Base-by-base conservation (phyloP, 1,140 invertebrate genomes). In the Lysiphlebus fabarum region DNA sequence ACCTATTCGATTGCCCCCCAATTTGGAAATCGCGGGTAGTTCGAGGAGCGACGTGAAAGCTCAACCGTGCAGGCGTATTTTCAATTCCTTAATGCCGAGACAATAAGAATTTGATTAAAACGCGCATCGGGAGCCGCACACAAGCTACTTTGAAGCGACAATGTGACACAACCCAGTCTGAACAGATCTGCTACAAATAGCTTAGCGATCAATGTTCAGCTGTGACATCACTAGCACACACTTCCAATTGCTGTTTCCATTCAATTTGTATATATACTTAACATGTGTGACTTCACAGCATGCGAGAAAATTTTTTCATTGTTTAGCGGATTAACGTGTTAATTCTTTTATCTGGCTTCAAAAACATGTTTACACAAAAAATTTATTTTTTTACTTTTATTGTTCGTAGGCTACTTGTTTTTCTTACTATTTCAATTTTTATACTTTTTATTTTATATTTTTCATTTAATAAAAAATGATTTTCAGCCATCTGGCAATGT, bases 141-240 rank as follows among this genome's bases (percentile, higher is more conserved):
- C 76, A 81, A 80, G 78, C 78, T 82, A 79, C 79, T 80, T 26
- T 80, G 77, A 83, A 78, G 79, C 79, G 78, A 82, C 81, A 80
- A 81, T 73, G 81, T 83, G 79, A 82, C 79, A 2, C 17, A 81
- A 80, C 80, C 81, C 79, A 70, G 74, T 83, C 83, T 84, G 82
- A 84, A 81, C 83, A 84, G 83, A 84, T 84, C 82, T 82, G 82
- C 82, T 76, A 81, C 70, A 68, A 67, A 75, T 69, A 70, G 70
- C 74, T 73, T 79, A 83, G 82, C 82, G 82, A 84, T 84, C 82
- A 80, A 84, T 84, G 82, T 83, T 83, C 83, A 84, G 83, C 76
- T 83, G 82, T 83, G 83, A 82, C 79, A 83, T 83, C 82, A 84
- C 82, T 81, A 77, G 82, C 82, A 83, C 82, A 83, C 82, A 82